Percentiles rank a stretch among this genome's conserved stretches.
These are phyloP conservation scores for Trichosurus vulpecula DNA, from an alignment of 2,797 vertebrate species.

Conservation along the genomic window DNA sequence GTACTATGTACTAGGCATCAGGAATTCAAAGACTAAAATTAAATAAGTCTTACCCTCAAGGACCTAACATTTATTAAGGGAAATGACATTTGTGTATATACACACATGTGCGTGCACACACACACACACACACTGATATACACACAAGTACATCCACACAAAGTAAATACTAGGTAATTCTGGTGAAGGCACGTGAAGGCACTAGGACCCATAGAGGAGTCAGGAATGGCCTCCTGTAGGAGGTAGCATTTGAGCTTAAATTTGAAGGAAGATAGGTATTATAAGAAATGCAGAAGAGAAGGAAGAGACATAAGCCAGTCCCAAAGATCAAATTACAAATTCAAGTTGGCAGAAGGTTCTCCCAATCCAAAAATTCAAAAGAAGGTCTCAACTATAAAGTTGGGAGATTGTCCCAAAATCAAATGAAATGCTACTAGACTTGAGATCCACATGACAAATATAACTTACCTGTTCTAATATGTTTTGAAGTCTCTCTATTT, in stretches of 20 bases:
- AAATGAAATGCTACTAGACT: background rate
- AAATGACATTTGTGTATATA: background rate
- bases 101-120: no score
- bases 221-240: background rate
- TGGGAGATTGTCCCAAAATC: background rate
- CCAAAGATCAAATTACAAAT: background rate
- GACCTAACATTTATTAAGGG: background rate
- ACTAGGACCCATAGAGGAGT: background rate
- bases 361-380: background rate
- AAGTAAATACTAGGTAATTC: background rate
- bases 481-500: conserved; percentile 95
- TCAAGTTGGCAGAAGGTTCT: background rate
- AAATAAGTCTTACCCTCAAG: background rate
- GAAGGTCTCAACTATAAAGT: background rate
- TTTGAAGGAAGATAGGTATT: background rate
- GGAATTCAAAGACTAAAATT: background rate
- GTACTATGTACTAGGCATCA: background rate
- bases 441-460: background rate
- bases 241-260: background rate
- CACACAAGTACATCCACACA: background rate
- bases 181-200: background rate
- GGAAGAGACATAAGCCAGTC: background rate
- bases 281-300: background rate
- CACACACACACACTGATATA: no score
- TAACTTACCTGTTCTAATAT: conserved; percentile 96